Percentiles rank a stretch among this genome's conserved stretches.
These are phyloP conservation scores for Leptogaster cylindrica DNA, from an alignment of 2,888 invertebrate species.

Conservation along the genomic window DNA sequence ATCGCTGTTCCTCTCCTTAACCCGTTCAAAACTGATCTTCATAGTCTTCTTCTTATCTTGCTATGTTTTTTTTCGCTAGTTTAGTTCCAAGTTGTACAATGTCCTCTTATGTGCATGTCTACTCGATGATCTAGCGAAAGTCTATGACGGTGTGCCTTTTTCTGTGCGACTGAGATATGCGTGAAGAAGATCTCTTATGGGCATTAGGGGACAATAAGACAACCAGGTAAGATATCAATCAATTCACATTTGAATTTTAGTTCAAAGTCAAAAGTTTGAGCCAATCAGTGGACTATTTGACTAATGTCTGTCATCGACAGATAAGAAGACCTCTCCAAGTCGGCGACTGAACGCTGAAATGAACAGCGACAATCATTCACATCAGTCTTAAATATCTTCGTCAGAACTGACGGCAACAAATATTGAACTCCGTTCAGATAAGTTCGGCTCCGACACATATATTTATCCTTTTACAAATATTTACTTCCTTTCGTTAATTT, in stretches of 20 bases:
- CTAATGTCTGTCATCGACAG: conserved; percentile 24
- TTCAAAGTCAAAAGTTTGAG: conserved; percentile 7
- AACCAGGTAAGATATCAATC: conserved; percentile 28
- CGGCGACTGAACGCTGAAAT: neutral
- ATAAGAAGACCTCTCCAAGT: neutral
- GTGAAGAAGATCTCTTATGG: conserved; percentile 36
- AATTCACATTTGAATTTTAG: conserved; percentile 32
- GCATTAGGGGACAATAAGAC: conserved; percentile 35
- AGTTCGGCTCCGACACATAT: no score
- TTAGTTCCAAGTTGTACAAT: no score
- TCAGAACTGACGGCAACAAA: no score
- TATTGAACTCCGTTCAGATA: no score
- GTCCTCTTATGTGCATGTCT: neutral
- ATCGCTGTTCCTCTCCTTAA: neutral
- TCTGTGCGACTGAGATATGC: conserved; percentile 1
- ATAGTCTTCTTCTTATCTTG: no score
- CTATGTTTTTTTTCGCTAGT: no score
- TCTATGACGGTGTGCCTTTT: conserved; percentile 1
- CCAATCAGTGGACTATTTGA: conserved; percentile 30
- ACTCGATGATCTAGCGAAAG: neutral
- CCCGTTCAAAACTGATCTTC: no score
- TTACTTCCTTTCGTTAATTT: no score
- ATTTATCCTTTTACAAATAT: no score
- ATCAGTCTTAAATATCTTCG: no score
- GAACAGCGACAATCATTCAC: no score